Evolutionary conservation across 2,888 invertebrate species (phyloP).

Genomic region (Lithophane semibrunnea): DNA sequence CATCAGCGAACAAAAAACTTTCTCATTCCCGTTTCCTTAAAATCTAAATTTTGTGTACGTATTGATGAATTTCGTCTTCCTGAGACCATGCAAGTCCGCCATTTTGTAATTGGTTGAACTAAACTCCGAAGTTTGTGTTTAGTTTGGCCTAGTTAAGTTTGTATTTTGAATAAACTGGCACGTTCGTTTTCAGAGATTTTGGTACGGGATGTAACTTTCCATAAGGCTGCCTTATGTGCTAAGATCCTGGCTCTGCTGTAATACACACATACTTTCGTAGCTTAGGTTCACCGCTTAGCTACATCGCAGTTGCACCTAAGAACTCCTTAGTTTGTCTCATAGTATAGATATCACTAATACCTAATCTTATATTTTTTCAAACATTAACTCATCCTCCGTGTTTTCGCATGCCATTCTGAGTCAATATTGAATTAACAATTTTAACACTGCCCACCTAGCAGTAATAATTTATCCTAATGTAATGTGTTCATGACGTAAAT

Average conservation of each 20-base stretch:
- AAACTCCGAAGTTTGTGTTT: background rate
- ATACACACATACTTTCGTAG: background rate
- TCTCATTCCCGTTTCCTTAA: constrained; percentile 15
- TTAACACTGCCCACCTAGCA: background rate
- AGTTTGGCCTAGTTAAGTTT: background rate
- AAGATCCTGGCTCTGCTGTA: background rate
- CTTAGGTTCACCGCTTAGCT: background rate
- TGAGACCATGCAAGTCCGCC: background rate
- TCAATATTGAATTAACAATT: background rate
- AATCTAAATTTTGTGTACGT: background rate
- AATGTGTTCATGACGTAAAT: background rate
- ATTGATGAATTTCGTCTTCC: constrained; percentile 5
- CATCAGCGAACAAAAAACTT: background rate
- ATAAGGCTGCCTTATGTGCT: too few species aligned
- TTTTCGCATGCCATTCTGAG: background rate
- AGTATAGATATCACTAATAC: background rate
- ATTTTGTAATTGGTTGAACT: constrained; percentile 20
- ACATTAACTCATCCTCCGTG: background rate
- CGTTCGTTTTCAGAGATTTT: background rate
- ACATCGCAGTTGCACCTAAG: background rate
- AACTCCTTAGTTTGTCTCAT: background rate
- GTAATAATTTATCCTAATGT: background rate
- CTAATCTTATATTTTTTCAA: background rate
- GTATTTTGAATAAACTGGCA: background rate
- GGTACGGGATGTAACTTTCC: background rate